Percentiles rank a stretch among this genome's conserved stretches.
Conservation (phyloP, 2,888 invertebrate species). For the Macrophya annulata region DNA sequence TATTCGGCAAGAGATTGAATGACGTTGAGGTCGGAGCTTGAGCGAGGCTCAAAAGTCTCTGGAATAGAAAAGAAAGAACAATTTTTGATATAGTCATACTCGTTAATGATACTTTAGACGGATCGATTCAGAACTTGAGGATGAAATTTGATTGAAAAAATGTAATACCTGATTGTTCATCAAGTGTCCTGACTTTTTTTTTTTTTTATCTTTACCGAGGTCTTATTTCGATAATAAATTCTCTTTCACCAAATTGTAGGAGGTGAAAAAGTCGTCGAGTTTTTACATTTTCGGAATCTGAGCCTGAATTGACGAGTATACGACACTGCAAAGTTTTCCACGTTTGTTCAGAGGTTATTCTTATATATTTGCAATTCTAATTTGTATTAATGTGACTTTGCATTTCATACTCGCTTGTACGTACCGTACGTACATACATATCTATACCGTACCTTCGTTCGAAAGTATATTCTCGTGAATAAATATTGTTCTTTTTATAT, state of each 20-base stretch:
- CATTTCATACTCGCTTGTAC: not conserved
- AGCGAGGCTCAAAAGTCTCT: not conserved
- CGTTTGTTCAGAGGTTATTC: constrained; percentile 11
- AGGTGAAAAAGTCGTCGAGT: not conserved
- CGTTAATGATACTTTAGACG: not conserved
- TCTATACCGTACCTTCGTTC: not conserved
- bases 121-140: not conserved
- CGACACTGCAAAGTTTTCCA: constrained; percentile 9
- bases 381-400: constrained; percentile 51
- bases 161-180: too few species aligned
- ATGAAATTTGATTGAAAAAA: not conserved
- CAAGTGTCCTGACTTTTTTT: not conserved
- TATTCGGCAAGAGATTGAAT: not conserved
- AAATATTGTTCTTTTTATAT: not conserved
- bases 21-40: constrained; percentile 2
- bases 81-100: not conserved
- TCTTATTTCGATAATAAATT: not conserved
- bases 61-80: not conserved
- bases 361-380: constrained; percentile 40
- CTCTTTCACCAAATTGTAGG: not conserved
- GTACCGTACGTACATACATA: not conserved
- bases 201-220: not conserved
- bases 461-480: constrained; percentile 15
- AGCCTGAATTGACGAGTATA: constrained; percentile 20
- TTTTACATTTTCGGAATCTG: not conserved